These are phyloP conservation scores for Melanocharis versteri DNA, from an alignment of 2,113 vertebrate genomes.

Conservation along the genomic window DNA sequence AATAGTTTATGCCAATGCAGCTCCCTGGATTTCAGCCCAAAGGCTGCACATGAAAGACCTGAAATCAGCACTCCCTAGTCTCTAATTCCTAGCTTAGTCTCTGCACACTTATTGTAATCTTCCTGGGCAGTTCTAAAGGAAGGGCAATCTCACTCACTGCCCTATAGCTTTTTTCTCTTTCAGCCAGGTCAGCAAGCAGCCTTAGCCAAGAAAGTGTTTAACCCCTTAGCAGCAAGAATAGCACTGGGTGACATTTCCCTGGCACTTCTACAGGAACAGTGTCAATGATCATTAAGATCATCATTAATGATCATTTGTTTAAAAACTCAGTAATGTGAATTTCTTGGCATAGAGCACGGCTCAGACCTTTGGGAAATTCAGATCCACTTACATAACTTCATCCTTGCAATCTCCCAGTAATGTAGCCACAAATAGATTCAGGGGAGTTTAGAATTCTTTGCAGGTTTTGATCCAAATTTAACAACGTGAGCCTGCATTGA, in stretches of 20 bases:
- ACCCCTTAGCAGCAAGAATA: background rate
- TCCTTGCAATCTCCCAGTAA: background rate
- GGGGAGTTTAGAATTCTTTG: background rate
- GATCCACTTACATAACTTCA: background rate
- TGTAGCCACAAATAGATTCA: background rate
- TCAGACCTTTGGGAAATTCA: background rate
- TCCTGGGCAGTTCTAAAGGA: conserved; percentile 3
- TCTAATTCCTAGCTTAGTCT: conserved; percentile 19
- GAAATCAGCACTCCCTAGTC: background rate
- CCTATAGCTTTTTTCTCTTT: conserved; percentile 6
- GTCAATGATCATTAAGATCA: conserved; percentile 15
- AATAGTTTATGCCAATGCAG: background rate
- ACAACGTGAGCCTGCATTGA: background rate
- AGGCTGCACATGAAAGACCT: background rate
- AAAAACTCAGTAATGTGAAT: conserved; percentile 13
- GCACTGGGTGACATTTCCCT: background rate
- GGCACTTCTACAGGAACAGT: background rate
- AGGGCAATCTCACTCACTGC: background rate
- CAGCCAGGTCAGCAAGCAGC: conserved; percentile 9
- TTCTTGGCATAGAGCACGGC: background rate
- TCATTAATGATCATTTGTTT: conserved; percentile 33
- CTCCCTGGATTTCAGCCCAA: conserved; percentile 1
- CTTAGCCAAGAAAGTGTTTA: conserved; percentile 22
- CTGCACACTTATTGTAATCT: conserved; percentile 8
- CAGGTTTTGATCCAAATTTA: background rate